phyloP scores from a whole-genome alignment of 2,113 vertebrate species.

The Bubo blakistoni region DNA sequence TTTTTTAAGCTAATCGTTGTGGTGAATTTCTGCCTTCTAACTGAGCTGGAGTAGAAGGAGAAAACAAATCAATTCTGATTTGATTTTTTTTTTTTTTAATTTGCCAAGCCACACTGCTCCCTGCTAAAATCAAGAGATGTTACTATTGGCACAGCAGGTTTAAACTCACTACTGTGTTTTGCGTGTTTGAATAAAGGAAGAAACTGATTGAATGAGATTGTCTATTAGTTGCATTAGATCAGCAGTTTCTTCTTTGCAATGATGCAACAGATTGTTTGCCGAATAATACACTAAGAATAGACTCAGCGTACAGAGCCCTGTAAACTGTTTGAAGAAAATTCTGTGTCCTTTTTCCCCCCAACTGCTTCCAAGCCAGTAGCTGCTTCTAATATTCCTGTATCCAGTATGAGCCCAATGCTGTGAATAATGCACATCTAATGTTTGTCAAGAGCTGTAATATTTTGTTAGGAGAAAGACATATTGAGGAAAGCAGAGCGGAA shows the following conservation, averaged over 20 bases:
- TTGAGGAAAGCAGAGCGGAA: not conserved
- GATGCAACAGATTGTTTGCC: conserved; percentile 9
- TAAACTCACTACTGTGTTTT: conserved; percentile 25
- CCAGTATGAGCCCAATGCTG: not conserved
- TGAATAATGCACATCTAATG: not conserved
- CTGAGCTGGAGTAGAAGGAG: not conserved
- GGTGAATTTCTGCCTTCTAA: conserved; percentile 6
- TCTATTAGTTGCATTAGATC: conserved; percentile 17
- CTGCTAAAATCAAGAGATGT: conserved; percentile 43
- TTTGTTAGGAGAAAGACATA: not conserved
- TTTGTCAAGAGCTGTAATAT: not conserved
- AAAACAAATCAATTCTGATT: conserved; percentile 12
- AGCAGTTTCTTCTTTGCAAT: conserved; percentile 23
- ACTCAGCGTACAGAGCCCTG: not conserved
- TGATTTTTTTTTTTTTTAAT: not conserved
- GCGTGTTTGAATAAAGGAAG: conserved; percentile 44
- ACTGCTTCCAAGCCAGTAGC: conserved; percentile 11
- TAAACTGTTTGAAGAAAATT: conserved; percentile 11
- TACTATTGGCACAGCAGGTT: conserved; percentile 35
- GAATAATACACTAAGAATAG: conserved; percentile 10
- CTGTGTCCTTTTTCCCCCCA: not conserved
- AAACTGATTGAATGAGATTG: conserved; percentile 24
- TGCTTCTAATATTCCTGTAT: conserved; percentile 33
- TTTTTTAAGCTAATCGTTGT: not conserved
- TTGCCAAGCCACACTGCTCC: conserved; percentile 48